These are phyloP conservation scores for Pionites leucogaster DNA, from an alignment of 2,113 vertebrate genomes.

Conservation along the genomic window DNA sequence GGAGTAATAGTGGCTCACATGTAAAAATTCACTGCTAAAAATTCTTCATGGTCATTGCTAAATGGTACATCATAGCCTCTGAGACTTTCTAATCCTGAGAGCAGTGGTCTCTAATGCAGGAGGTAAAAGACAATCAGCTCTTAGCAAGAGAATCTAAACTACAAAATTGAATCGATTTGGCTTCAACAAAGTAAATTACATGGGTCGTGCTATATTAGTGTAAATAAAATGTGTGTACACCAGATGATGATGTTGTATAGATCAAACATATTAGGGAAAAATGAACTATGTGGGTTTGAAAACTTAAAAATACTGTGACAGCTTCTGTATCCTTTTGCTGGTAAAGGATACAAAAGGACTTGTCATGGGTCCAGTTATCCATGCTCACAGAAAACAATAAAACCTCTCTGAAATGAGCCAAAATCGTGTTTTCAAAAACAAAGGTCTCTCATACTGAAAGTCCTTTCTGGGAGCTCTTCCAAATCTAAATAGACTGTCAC, in stretches of 20 bases:
- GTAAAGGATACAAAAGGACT: background rate
- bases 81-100: background rate
- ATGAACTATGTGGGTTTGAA: background rate
- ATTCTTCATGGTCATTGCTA: background rate
- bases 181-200: background rate
- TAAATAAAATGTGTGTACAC: background rate
- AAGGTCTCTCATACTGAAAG: constrained; percentile 38
- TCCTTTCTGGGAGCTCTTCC: constrained; percentile 59
- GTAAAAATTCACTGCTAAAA: background rate
- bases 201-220: background rate
- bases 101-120: background rate
- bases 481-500: constrained; percentile 50
- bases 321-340: constrained; percentile 12
- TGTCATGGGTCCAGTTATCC: background rate
- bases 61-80: background rate
- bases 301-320: background rate
- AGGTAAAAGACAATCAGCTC: constrained; percentile 5
- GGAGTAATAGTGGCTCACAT: background rate
- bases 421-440: constrained; percentile 44
- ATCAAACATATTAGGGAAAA: background rate
- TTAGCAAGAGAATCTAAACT: background rate
- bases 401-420: constrained; percentile 27
- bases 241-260: background rate
- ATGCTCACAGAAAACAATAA: constrained; percentile 31
- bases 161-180: background rate